A percentile compares a stretch with the other conserved stretches of the same genome.
These are phyloP conservation scores for Anguilla marmorata DNA, from an alignment of 2,797 vertebrate species.

Conservation along the genomic window DNA sequence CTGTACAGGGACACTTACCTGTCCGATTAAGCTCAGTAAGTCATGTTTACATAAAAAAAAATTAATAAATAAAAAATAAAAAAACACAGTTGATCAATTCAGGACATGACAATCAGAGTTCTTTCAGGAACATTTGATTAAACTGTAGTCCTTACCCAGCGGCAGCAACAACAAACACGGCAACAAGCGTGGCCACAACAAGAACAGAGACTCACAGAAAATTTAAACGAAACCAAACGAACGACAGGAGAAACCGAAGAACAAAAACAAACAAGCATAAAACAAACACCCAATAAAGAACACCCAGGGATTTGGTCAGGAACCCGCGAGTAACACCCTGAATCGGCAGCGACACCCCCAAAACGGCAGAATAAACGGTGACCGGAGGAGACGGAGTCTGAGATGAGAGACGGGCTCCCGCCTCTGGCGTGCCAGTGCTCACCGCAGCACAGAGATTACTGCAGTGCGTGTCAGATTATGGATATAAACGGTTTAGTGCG, in stretches of 20 bases:
- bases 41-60: background rate
- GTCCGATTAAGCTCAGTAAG: background rate
- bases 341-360: background rate
- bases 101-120: background rate
- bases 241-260: background rate
- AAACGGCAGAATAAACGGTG: background rate
- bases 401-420: background rate
- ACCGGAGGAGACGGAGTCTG: background rate
- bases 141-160: too few species aligned
- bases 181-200: background rate
- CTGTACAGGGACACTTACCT: background rate
- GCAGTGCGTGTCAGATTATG: slow-evolving; percentile 71
- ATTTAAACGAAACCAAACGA: background rate
- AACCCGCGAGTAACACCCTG: background rate
- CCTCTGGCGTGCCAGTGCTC: slow-evolving; percentile 46
- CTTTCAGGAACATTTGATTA: too few species aligned
- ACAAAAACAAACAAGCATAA: background rate
- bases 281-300: too few species aligned
- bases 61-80: background rate
- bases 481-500: slow-evolving; percentile 74
- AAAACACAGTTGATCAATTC: background rate
- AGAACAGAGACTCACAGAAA: background rate
- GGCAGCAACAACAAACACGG: background rate
- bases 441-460: slow-evolving; percentile 55
- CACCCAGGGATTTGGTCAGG: background rate